Evolutionary conservation across 2,797 vertebrate species (phyloP), one percentile per base, ranked within the genome.

Genomic region (Pipistrellus nathusii): DNA sequence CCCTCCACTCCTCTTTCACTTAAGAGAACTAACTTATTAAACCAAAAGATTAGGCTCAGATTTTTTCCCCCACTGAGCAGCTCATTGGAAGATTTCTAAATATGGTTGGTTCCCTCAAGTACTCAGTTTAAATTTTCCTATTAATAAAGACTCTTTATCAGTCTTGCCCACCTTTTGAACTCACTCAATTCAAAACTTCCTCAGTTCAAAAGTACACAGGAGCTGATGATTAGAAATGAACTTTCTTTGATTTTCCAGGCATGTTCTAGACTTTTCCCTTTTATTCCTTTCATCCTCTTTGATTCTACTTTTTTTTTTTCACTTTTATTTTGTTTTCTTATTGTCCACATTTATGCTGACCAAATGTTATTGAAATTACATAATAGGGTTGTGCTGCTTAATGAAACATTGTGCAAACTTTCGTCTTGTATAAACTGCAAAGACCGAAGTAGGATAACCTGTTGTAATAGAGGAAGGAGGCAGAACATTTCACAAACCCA

Each of bases 101-200:
- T 89, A 86, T 86, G 90, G 53, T 62, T 94, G 90, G 53, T 62
- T 94, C 48, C 75, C 80, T 92, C 11, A 25, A 93, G 86, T 57
- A 95, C 11, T 87, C 15, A 17, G n/a, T 88, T 97, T 88, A 95
- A 95, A 88, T 59, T 96, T 97, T 94, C 91, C 55, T 87, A 3
- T 91, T 93, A 96, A 91, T 71, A 92, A 83, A 84, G 94, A 94
- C 83, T 92, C 18, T 80, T 94, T 78, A 62, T 92, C 86, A 91
- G 72, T 75, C 83, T 90, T 91, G 88, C 78, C 48, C 90, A 96
- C 91, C 80, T 96, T 97, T 97, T 96, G 91, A 96, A 95, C 91
- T 91, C 75, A 80, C 76, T 92, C 88, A 81, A 9, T 91, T 96
- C 78, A 75, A 90, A 94, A 96, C 32, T 83, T 94, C 64, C 72